Evolutionary conservation across 2,888 invertebrate genomes (phyloP).

Genomic region (Polymixis lichenea): DNA sequence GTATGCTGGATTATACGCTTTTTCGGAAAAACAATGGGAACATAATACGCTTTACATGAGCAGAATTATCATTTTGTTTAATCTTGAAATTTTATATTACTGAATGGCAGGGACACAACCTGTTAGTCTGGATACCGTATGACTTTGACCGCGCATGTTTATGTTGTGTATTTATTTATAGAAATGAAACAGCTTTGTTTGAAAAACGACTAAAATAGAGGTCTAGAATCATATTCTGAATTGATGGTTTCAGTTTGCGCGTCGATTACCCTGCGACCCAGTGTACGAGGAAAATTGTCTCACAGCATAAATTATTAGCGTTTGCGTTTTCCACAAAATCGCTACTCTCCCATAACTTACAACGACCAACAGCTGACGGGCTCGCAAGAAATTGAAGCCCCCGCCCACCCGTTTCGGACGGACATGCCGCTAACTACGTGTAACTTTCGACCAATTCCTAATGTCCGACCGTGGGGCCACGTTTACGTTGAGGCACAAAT

Average conservation of each 20-base stretch:
- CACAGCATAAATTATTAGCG: neutral
- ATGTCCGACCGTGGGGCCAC: conserved; percentile 43
- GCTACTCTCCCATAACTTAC: conserved; percentile 52
- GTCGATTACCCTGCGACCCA: too few relatives aligned
- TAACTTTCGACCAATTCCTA: conserved; percentile 70
- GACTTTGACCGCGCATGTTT: too few relatives aligned
- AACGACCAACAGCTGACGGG: conserved; percentile 62
- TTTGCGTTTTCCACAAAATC: neutral
- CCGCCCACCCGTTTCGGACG: conserved; percentile 73
- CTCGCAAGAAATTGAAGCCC: conserved; percentile 78
- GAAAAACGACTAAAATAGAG: too few relatives aligned
- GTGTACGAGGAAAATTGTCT: neutral
- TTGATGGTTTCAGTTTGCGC: too few relatives aligned
- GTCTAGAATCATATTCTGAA: too few relatives aligned
- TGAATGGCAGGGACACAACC: too few relatives aligned
- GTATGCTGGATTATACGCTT: too few relatives aligned
- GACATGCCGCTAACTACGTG: conserved; percentile 76
- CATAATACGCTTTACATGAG: neutral
- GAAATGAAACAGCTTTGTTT: too few relatives aligned
- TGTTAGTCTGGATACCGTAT: too few relatives aligned
- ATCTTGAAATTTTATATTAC: neutral
- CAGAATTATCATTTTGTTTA: neutral
- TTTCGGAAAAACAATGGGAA: too few relatives aligned
- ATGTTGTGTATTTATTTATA: too few relatives aligned
- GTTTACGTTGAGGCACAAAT: conserved; percentile 37